Percentiles rank a stretch among this genome's conserved stretches.
Conservation (phyloP, 2,113 vertebrate genomes). For the Callipepla californica region DNA sequence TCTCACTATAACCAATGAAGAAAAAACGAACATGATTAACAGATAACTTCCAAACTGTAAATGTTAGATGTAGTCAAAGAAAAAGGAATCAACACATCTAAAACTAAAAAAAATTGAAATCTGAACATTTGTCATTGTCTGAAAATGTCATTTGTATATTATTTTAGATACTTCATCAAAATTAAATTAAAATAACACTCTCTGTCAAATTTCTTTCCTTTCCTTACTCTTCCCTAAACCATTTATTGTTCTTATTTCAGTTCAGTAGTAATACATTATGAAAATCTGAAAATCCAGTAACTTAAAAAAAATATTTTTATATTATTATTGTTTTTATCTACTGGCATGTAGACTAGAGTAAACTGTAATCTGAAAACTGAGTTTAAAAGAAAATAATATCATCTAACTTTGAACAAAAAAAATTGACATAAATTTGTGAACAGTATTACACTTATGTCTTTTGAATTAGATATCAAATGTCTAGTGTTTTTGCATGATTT, state of each 20-base stretch:
- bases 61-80: neutral
- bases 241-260: slow-evolving; percentile 6
- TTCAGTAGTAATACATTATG: neutral
- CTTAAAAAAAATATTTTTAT: neutral
- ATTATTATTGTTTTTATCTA: neutral
- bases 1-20: neutral
- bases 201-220: neutral
- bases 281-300: neutral
- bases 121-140: neutral
- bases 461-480: neutral
- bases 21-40: neutral
- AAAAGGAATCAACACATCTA: neutral
- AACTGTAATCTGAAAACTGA: neutral
- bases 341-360: neutral
- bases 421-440: neutral
- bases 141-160: neutral
- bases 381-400: neutral
- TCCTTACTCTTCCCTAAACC: neutral
- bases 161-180: neutral
- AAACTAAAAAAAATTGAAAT: neutral
- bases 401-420: neutral
- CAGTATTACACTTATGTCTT: fast-evolving
- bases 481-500: neutral
- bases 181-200: neutral
- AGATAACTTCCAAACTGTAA: neutral